Conservation (phyloP, 2,113 vertebrate species). For the Perccottus glenii region DNA sequence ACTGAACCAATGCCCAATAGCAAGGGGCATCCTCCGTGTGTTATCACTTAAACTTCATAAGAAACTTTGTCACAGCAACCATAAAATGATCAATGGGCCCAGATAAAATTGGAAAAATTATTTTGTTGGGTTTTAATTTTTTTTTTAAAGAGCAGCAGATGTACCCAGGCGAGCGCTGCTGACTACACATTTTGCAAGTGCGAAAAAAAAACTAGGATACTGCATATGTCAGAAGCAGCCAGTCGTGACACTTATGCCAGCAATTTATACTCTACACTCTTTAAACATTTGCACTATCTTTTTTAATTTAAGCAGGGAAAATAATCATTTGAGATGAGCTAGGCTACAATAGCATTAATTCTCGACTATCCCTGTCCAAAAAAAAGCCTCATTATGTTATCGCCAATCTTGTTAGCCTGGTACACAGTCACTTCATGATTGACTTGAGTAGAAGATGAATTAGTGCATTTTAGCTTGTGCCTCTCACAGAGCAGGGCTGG, state of each 20-base stretch:
- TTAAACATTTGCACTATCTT: constrained; percentile 34
- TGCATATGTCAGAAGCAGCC: constrained; percentile 43
- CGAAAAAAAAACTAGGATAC: constrained; percentile 53
- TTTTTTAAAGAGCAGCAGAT: constrained; percentile 34
- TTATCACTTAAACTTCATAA: constrained; percentile 41
- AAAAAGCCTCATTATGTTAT: constrained; percentile 30
- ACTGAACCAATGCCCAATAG: constrained; percentile 40
- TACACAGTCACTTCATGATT: constrained; percentile 5
- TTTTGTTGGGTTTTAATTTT: constrained; percentile 37
- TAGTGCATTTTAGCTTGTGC: constrained; percentile 16
- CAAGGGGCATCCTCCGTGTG: constrained; percentile 32
- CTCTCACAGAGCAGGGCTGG: constrained; percentile 38
- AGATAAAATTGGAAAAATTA: constrained; percentile 14
- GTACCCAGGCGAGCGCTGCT: constrained; percentile 44
- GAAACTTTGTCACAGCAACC: constrained; percentile 38
- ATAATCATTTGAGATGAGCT: constrained; percentile 27
- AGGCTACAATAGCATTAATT: constrained; percentile 13
- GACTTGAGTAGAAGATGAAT: constrained; percentile 26
- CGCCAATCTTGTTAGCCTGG: constrained; percentile 28
- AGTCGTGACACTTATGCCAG: constrained; percentile 42
- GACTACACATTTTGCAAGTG: constrained; percentile 51
- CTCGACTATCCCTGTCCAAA: background rate
- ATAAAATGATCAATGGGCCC: constrained; percentile 22
- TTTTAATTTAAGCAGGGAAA: constrained; percentile 6
- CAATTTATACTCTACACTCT: constrained; percentile 51